These are phyloP conservation scores for Ruditapes philippinarum DNA, from an alignment of 1,140 invertebrate genomes.

Conservation along the genomic window DNA sequence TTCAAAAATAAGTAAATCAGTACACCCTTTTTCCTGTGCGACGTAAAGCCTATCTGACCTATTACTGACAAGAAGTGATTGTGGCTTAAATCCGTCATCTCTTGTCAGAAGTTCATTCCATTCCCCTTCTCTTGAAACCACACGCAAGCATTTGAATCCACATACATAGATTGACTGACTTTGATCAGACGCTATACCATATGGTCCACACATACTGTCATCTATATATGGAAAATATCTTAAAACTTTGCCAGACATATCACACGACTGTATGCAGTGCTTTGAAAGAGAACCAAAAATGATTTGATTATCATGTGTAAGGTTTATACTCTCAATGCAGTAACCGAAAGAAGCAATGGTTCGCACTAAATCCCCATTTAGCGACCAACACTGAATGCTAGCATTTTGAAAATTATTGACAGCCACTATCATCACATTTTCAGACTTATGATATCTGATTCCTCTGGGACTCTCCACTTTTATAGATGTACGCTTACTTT, in stretches of 20 bases:
- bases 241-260: background rate
- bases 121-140: background rate
- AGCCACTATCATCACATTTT: background rate
- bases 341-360: background rate
- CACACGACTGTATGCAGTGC: background rate
- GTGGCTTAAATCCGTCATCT: background rate
- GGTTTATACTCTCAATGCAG: background rate
- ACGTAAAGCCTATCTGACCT: background rate
- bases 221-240: background rate
- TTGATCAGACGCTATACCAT: background rate
- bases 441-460: background rate
- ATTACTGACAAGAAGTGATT: background rate
- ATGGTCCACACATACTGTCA: background rate
- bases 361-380: background rate
- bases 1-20: no score
- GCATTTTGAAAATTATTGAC: background rate
- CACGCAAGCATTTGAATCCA: background rate
- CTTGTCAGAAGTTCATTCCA: background rate
- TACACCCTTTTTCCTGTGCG: background rate
- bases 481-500: background rate
- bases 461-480: background rate
- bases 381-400: background rate
- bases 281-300: background rate
- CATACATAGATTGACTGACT: background rate
- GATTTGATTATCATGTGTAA: background rate